Evolutionary conservation across 2,113 vertebrate genomes (phyloP).

Genomic region (Psittacula cyanocephala): DNA sequence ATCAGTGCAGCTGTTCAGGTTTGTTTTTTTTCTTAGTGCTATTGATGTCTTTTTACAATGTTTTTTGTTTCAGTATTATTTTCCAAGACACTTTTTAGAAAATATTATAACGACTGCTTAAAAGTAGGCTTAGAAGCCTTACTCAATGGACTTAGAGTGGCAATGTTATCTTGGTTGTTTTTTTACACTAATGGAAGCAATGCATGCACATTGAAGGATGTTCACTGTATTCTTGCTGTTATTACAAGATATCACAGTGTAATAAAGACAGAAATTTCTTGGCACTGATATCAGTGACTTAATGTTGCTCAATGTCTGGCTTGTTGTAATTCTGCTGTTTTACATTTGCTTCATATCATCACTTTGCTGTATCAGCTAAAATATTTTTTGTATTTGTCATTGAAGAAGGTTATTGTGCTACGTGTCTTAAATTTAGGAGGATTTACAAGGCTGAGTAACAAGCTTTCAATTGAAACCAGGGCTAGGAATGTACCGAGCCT

Average conservation of each 20-base stretch:
- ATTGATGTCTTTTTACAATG: background rate
- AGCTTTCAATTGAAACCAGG: conserved; percentile 44
- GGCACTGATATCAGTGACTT: conserved; percentile 22
- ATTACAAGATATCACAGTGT: background rate
- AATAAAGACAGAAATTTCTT: conserved; percentile 34
- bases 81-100: background rate
- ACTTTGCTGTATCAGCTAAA: conserved; percentile 49
- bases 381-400: conserved; percentile 41
- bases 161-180: background rate
- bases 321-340: conserved; percentile 20
- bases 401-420: background rate
- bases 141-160: background rate
- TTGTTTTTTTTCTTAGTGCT: background rate
- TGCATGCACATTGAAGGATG: background rate
- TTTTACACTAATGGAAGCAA: background rate
- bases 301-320: conserved; percentile 4
- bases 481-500: background rate
- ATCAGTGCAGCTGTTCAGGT: background rate
- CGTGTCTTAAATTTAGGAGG: background rate
- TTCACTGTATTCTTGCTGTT: background rate
- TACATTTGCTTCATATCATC: conserved; percentile 35
- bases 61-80: background rate
- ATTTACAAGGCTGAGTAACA: conserved; percentile 43
- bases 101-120: background rate
- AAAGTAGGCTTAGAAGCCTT: background rate